Percentiles rank a stretch among this genome's conserved stretches.
Conservation (phyloP, 2,797 vertebrate genomes). For the Melanogrammus aeglefinus region DNA sequence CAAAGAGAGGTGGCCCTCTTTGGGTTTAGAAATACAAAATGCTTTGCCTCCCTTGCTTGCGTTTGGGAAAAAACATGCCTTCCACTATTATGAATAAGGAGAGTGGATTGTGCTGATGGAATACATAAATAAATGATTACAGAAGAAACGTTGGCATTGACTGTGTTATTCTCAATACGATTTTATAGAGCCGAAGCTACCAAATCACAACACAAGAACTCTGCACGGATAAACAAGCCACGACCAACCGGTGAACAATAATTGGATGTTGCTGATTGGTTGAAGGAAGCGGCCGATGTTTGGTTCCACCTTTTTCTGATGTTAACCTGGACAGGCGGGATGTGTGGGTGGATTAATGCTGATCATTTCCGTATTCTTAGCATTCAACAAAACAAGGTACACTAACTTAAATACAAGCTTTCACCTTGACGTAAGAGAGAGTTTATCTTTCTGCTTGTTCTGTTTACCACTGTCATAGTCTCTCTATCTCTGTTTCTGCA, state of each 20-base stretch:
- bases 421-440: background rate
- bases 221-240: background rate
- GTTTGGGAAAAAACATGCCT: background rate
- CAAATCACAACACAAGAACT: background rate
- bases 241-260: background rate
- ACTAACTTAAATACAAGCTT: background rate
- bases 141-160: background rate
- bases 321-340: background rate
- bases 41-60: background rate
- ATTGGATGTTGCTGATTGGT: background rate
- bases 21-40: background rate
- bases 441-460: conserved; percentile 11
- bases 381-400: background rate
- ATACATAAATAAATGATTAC: background rate
- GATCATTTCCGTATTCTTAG: too few species aligned
- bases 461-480: background rate
- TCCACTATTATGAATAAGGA: background rate
- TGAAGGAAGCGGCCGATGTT: background rate
- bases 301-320: background rate
- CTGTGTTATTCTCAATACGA: background rate
- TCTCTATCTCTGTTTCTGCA: conserved; percentile 28
- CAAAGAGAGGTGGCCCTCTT: background rate
- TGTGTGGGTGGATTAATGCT: background rate
- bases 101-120: background rate
- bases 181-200: background rate